Conservation (phyloP, 2,797 vertebrate genomes). For the Psittacula echo region DNA sequence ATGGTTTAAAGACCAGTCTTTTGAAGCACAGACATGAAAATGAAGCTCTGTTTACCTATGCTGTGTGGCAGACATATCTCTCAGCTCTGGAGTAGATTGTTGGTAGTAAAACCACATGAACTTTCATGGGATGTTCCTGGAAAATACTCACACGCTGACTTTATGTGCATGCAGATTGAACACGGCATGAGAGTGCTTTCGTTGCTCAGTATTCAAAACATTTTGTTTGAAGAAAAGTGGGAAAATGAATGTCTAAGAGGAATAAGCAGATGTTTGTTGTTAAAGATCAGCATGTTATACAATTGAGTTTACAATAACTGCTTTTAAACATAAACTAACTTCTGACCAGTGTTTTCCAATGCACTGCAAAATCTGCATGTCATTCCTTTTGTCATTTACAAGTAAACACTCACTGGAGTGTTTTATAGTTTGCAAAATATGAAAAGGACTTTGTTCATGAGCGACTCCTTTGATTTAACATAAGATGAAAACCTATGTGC, state of each 20-base stretch:
- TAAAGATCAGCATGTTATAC: constrained; percentile 59
- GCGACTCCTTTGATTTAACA: constrained; percentile 39
- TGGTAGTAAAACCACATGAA: constrained; percentile 20
- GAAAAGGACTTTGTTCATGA: constrained; percentile 33
- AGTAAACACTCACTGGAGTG: constrained; percentile 47
- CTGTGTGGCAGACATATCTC: neutral
- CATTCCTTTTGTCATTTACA: constrained; percentile 52
- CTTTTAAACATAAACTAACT: constrained; percentile 55
- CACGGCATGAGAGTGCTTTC: neutral
- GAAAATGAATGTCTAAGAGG: constrained; percentile 47
- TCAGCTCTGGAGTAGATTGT: neutral
- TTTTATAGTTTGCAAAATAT: constrained; percentile 52
- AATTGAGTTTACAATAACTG: constrained; percentile 42
- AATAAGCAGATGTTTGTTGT: constrained; percentile 63
- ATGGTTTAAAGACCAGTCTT: constrained; percentile 2
- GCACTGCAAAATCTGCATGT: constrained; percentile 25
- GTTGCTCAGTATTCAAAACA: constrained; percentile 10
- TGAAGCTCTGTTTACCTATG: neutral
- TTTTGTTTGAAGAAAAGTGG: constrained; percentile 47
- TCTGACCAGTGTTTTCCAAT: constrained; percentile 58
- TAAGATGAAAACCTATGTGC: constrained; percentile 46
- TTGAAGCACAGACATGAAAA: constrained; percentile 10
- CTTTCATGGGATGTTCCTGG: neutral
- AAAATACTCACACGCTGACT: constrained; percentile 17
- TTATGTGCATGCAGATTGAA: neutral